Base-by-base conservation (phyloP, 2,797 vertebrate genomes). In the Knipowitschia caucasica region DNA sequence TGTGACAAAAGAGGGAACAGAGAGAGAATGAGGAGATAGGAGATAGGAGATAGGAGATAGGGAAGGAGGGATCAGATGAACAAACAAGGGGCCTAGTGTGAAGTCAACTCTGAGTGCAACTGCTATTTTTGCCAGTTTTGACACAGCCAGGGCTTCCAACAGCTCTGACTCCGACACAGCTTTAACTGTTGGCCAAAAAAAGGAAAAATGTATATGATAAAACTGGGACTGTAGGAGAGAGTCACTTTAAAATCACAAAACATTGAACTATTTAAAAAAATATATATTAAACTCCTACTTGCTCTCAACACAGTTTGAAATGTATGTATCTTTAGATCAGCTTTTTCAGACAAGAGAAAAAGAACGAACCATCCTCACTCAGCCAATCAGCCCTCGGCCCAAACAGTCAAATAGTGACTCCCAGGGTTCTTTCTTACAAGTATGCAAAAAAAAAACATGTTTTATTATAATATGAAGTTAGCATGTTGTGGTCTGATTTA, bases 41-140 rank as follows among this genome's bases (percentile, higher is more conserved):
- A n/a, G n/a, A 62, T n/a, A n/a, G n/a, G n/a, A n/a, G n/a, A n/a
- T n/a, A 61, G 59, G 52, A 67, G 63, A 21, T 43, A 72, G 58
- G 54, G 71, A 66, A 50, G 53, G 67, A 77, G 63, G 56, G 77
- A 73, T 42, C 64, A 69, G 55, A 73, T 73, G 65, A 78, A 62
- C 59, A 66, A 74, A 86, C 78, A 86, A 81, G 75, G 73, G 63
- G 7, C 59, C 53, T 42, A 77, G 82, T 88, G 81, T 86, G 71
- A 82, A 84, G 62, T 76, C 70, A 36, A 73, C 69, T 75, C 73
- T 2, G 7, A 67, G 72, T 55, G 60, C 51, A 67, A 5, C 45
- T 63, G 64, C 64, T 71, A 75, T 76, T 79, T 33, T 77, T 68
- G 12, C 62, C 63, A 67, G 53, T 69, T 72, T 57, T 70, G 59